These are phyloP conservation scores for Maniola jurtina DNA, from an alignment of 1,140 invertebrate genomes.

Conservation along the genomic window DNA sequence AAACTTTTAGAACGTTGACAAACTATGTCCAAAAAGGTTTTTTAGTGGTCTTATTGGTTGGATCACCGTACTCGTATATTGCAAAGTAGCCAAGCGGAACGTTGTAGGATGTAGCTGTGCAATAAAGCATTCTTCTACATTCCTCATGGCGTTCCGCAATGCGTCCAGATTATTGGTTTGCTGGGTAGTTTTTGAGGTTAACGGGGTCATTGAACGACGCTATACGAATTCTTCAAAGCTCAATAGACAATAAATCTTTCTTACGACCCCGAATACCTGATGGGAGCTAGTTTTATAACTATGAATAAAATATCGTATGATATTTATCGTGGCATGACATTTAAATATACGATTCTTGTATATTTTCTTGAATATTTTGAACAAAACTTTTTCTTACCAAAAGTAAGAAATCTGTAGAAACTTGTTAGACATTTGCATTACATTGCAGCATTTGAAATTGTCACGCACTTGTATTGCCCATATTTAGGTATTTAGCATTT, in stretches of 20 bases:
- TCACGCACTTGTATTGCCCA: no score
- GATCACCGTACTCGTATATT: slow-evolving; percentile 1
- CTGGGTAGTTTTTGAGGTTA: slow-evolving; percentile 45
- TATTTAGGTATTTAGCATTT: no score
- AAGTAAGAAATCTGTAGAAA: no score
- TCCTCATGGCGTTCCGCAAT: slow-evolving; percentile 49
- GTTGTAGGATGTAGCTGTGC: slow-evolving; percentile 20
- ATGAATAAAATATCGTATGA: background rate
- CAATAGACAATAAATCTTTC: slow-evolving; percentile 11
- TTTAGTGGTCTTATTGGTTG: background rate
- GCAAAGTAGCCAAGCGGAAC: slow-evolving; percentile 9
- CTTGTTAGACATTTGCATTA: no score
- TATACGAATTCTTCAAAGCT: slow-evolving; percentile 4
- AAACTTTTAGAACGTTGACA: background rate
- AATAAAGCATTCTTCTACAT: slow-evolving; percentile 43
- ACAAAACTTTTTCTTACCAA: no score
- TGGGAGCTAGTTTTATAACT: background rate
- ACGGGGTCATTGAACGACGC: slow-evolving; percentile 41
- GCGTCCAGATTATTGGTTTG: slow-evolving; percentile 39
- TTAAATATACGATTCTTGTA: background rate
- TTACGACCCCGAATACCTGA: slow-evolving; percentile 3
- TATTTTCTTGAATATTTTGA: no score
- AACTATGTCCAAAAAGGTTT: slow-evolving; percentile 4
- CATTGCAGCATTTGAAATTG: no score
- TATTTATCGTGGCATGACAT: background rate